These are phyloP conservation scores for Catamblyrhynchus diadema DNA, from an alignment of 2,797 vertebrate species.

Conservation along the genomic window DNA sequence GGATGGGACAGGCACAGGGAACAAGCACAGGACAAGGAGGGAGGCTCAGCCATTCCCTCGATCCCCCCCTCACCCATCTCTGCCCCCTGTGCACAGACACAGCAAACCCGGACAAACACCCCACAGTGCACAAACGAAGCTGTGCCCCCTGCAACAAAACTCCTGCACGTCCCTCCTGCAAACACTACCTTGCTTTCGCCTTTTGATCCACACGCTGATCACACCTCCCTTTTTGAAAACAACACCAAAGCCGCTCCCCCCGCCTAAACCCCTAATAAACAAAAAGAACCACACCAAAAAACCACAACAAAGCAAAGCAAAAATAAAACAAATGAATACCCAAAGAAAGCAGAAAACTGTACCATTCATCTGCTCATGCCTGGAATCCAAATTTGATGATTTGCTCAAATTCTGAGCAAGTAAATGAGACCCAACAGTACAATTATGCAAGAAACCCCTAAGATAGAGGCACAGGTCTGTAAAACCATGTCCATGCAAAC, in stretches of 20 bases:
- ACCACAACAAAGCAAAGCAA: neutral
- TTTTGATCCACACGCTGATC: neutral
- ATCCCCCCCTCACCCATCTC: neutral
- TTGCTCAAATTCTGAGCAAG: neutral
- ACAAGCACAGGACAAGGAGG: neutral
- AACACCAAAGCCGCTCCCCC: neutral
- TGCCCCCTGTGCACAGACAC: accelerated
- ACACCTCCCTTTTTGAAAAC: neutral
- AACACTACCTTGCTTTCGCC: neutral
- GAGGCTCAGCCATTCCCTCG: neutral
- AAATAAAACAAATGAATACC: neutral
- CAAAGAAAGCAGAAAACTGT: neutral
- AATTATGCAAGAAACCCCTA: neutral
- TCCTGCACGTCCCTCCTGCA: neutral
- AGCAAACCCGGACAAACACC: neutral
- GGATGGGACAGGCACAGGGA: neutral
- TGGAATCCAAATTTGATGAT: neutral
- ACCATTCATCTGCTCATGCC: neutral
- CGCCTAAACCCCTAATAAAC: accelerated
- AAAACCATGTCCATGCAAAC: neutral
- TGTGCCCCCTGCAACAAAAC: neutral
- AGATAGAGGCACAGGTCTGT: neutral
- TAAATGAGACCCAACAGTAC: neutral
- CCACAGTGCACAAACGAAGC: neutral
- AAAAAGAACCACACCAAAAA: neutral